phyloP scores from a whole-genome alignment of 2,113 vertebrate species.

The Guaruba guarouba region DNA sequence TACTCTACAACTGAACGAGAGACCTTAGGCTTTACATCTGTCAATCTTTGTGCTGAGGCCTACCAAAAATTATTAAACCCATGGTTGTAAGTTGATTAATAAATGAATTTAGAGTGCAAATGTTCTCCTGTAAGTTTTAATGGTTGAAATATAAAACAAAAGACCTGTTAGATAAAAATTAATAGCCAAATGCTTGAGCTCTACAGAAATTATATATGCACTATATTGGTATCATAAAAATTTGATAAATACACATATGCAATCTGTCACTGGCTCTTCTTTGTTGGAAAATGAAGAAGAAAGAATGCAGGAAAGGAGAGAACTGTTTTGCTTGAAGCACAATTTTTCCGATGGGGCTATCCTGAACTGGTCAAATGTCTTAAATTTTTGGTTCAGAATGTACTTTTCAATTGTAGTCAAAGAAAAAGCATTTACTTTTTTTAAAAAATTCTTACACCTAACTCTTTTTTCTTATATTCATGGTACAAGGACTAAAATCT shows the following conservation, averaged over 20 bases:
- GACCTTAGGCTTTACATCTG: background rate
- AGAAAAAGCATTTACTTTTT: background rate
- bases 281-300: background rate
- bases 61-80: conserved; percentile 16
- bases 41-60: conserved; percentile 1
- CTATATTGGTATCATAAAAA: background rate
- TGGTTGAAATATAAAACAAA: conserved; percentile 18
- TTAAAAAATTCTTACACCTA: background rate
- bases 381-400: background rate
- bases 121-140: background rate
- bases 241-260: background rate
- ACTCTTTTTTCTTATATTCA: background rate
- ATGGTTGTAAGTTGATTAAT: background rate
- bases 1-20: background rate
- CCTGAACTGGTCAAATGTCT: background rate
- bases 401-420: background rate
- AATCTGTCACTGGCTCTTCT: background rate
- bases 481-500: background rate
- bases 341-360: background rate
- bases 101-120: background rate
- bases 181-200: background rate
- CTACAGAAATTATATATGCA: background rate
- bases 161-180: background rate
- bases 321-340: background rate
- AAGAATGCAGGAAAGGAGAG: background rate